Evolutionary conservation across 2,888 invertebrate genomes (phyloP), one percentile per base, ranked within the genome.

Genomic region (Athrips mouffetella): DNA sequence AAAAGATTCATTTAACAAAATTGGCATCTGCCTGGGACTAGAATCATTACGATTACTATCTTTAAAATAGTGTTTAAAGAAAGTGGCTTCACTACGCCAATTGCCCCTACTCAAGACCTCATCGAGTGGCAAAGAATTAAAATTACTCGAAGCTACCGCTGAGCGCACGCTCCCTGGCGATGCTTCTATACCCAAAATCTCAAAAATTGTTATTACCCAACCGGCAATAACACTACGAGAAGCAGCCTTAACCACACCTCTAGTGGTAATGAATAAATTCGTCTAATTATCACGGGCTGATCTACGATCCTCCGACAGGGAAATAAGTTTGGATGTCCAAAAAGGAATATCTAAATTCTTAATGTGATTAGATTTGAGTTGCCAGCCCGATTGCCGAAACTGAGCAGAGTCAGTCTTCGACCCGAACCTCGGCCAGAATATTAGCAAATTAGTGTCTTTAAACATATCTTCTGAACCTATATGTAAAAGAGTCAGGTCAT

Each of bases 401-500:
- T 6, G 5, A 1, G n/a, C 1, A 10, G 45, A 25, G n/a, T 45
- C 45, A 1, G 45, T 45, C 11, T 45, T 35, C 2, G 45, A 45
- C 15, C 45, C 45, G 25, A 45, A 45, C 11, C 10, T 45, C 1
- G 45, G 45, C 45, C 45, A 45, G 8, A 45, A 45, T 18, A 35
- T 35, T 15, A 45, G 8, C 13, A 6, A 10, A 25, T 45, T 13
- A 0, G 30, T 15, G 2, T 2, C 4, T 11, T 2, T 45, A 6
- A n/a, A n/a, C n/a, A n/a, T n/a, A 35, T 45, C 16, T 8, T 35
- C 45, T 2, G 45, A 11, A n/a, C 35, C 35, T 15, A 33, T 45
- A 13, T 21, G 21, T 33, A 45, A 33, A 21, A 45, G 23, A 2
- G 45, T 45, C n/a, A 45, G 13, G 15, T 45, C 45, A 18, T 45